These are phyloP conservation scores for Acestrorhynchus altus DNA, from an alignment of 2,797 vertebrate genomes.

Conservation along the genomic window DNA sequence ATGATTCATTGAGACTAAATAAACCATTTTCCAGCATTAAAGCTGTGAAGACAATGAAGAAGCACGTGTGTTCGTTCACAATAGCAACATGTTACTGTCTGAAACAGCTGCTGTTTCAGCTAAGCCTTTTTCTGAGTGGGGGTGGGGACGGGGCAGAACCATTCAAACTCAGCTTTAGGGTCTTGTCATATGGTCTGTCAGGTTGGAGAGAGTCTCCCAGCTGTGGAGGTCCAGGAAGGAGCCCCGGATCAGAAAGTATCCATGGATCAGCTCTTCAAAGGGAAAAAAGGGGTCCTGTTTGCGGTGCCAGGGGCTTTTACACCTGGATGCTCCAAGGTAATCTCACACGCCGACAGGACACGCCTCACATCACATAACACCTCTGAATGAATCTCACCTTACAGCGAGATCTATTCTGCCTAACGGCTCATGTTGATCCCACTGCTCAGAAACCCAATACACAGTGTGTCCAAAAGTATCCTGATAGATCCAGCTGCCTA, in stretches of 20 bases:
- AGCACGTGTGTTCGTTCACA: constrained; percentile 10
- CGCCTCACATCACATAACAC: too few species aligned
- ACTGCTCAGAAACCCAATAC: too few species aligned
- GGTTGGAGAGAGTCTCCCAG: constrained; percentile 85
- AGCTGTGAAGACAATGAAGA: neutral
- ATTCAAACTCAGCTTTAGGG: neutral
- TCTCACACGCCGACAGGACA: neutral
- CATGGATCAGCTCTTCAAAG: constrained; percentile 85
- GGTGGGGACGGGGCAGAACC: neutral
- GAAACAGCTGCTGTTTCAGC: neutral
- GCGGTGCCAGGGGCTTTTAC: constrained; percentile 92
- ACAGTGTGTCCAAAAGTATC: too few species aligned
- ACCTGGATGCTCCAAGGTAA: constrained; percentile 89
- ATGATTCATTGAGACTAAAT: neutral
- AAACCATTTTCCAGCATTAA: neutral
- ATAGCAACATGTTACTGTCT: neutral
- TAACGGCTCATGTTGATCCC: too few species aligned
- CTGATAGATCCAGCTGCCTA: too few species aligned
- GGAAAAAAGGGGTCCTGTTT: constrained; percentile 89
- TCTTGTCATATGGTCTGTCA: constrained; percentile 50
- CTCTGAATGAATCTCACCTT: too few species aligned
- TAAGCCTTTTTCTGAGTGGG: neutral
- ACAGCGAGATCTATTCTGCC: too few species aligned
- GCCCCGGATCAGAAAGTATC: constrained; percentile 84
- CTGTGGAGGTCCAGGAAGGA: constrained; percentile 84